Percentiles rank a stretch among this genome's conserved stretches.
Conservation (phyloP, 2,888 invertebrate genomes). For the Bimastos eiseni region DNA sequence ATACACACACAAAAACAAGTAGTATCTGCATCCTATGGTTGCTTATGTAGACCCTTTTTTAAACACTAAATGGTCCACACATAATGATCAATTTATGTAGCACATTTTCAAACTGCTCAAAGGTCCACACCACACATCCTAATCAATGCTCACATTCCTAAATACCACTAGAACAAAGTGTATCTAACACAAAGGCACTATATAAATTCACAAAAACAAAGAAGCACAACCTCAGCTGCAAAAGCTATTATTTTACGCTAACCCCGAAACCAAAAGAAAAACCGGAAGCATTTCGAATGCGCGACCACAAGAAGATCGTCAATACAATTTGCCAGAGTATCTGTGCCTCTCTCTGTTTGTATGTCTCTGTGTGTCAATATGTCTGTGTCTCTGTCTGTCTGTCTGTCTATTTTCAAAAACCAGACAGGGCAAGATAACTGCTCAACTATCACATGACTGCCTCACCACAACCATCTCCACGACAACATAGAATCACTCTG, state of each 20-base stretch:
- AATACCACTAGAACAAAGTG: too few species aligned
- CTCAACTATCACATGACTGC: background rate
- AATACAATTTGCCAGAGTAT: too few species aligned
- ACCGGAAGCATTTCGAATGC: background rate
- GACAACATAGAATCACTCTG: too few species aligned
- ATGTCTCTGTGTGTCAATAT: too few species aligned
- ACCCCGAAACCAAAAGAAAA: background rate
- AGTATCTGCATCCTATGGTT: too few species aligned
- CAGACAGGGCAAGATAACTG: background rate
- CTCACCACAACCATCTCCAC: background rate
- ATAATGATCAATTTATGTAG: background rate
- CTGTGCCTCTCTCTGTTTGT: too few species aligned
- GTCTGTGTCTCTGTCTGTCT: too few species aligned
- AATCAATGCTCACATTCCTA: background rate
- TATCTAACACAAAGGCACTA: background rate
- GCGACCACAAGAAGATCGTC: too few species aligned
- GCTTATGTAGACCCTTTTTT: too few species aligned
- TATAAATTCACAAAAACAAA: background rate
- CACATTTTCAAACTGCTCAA: background rate
- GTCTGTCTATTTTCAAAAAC: too few species aligned
- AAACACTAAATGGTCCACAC: too few species aligned
- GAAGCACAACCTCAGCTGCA: background rate
- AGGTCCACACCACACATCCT: background rate
- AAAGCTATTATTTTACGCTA: background rate
- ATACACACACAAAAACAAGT: background rate